A percentile compares a stretch with the other conserved stretches of the same genome.
These are phyloP conservation scores for Rattus rattus DNA, from an alignment of 2,113 vertebrate species.

Conservation along the genomic window DNA sequence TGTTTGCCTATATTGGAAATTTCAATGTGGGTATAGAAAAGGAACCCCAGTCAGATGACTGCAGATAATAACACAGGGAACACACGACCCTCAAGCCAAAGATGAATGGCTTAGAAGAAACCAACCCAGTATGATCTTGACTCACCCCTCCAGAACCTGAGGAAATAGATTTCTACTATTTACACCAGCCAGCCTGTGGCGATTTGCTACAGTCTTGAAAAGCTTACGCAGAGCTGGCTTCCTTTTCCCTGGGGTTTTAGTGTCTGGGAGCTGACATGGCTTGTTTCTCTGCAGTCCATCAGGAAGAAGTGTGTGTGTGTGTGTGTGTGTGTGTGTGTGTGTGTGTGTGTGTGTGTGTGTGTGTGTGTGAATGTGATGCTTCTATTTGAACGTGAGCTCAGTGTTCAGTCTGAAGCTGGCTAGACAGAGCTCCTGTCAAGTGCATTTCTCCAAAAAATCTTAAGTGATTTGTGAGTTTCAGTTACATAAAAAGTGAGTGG, in stretches of 20 bases:
- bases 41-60: not conserved
- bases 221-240: not conserved
- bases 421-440: not conserved
- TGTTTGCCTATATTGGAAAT: not conserved
- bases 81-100: rapidly evolving
- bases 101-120: not conserved
- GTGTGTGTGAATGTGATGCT: too few species aligned
- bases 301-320: too few species aligned
- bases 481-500: not conserved
- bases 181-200: rapidly evolving
- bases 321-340: too few species aligned
- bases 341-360: too few species aligned
- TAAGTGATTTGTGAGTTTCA: not conserved
- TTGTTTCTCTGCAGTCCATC: not conserved
- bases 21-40: not conserved
- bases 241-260: not conserved
- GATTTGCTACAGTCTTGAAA: rapidly evolving
- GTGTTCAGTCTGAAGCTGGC: not conserved
- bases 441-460: not conserved
- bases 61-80: not conserved
- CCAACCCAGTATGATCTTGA: not conserved
- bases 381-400: conserved; percentile 31
- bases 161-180: not conserved
- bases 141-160: not conserved
- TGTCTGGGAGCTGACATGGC: not conserved